A percentile compares a stretch with the other conserved stretches of the same genome.
phyloP scores from a whole-genome alignment of 2,888 invertebrate species.

The Lasioglossum pauxillum region DNA sequence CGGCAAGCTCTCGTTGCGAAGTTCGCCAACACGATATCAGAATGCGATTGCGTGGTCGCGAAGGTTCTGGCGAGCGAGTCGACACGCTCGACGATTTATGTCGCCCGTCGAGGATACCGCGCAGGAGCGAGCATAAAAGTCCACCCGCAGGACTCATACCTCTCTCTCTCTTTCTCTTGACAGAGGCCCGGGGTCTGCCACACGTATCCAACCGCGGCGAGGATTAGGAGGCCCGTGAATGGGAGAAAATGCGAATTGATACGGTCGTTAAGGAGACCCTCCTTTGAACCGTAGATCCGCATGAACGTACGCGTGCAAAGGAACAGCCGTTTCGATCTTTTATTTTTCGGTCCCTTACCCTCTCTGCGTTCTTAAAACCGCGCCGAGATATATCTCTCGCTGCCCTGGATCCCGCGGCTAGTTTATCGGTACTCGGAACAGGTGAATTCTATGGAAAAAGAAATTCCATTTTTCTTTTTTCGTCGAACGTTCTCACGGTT shows the following conservation, averaged over 20 bases:
- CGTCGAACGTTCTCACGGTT: background rate
- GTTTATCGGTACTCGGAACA: slow-evolving; percentile 29
- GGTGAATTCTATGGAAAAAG: slow-evolving; percentile 23
- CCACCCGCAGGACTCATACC: slow-evolving; percentile 44
- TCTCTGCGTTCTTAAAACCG: slow-evolving; percentile 7
- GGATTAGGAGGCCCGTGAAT: slow-evolving; percentile 76
- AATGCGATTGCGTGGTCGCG: slow-evolving; percentile 7
- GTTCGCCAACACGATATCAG: background rate
- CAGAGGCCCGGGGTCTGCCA: slow-evolving; percentile 24
- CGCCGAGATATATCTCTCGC: slow-evolving; percentile 61
- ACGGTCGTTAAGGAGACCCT: slow-evolving; percentile 75
- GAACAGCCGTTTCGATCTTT: slow-evolving; percentile 47
- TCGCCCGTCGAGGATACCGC: slow-evolving; percentile 60
- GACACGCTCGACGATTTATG: slow-evolving; percentile 72
- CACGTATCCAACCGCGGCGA: slow-evolving; percentile 57
- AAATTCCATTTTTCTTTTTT: background rate
- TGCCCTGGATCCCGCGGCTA: slow-evolving; percentile 18
- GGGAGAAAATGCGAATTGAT: slow-evolving; percentile 79
- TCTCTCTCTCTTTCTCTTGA: slow-evolving; percentile 33
- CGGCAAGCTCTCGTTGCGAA: background rate
- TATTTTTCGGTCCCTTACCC: slow-evolving; percentile 6
- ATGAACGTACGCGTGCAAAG: slow-evolving; percentile 52
- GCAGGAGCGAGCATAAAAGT: slow-evolving; percentile 68
- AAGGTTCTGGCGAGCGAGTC: slow-evolving; percentile 48
- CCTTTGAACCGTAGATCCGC: slow-evolving; percentile 65